Percentiles rank a stretch among this genome's conserved stretches.
These are phyloP conservation scores for Heteronetta atricapilla DNA, from an alignment of 2,113 vertebrate genomes.

Conservation along the genomic window DNA sequence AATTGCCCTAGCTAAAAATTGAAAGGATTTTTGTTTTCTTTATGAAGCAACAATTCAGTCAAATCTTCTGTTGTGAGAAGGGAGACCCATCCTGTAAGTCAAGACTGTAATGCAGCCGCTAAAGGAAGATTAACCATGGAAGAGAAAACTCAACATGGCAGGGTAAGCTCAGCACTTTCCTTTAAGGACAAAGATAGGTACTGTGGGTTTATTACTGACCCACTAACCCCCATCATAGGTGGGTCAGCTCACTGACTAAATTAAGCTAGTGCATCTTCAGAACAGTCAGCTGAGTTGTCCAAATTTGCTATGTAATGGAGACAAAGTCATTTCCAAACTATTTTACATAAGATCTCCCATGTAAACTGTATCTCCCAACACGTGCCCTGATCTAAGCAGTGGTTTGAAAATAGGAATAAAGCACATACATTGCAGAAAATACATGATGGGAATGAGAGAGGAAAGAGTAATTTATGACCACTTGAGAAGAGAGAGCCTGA, in stretches of 20 bases:
- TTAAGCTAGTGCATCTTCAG: not conserved
- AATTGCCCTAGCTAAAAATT: not conserved
- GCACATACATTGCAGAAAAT: not conserved
- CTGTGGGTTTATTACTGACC: not conserved
- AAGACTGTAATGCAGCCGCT: not conserved
- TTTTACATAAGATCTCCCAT: not conserved
- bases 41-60: not conserved
- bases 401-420: not conserved
- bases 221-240: not conserved
- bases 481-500: not conserved
- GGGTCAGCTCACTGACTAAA: not conserved
- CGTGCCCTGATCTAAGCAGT: not conserved
- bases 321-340: not conserved
- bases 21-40: constrained; percentile 6
- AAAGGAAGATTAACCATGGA: not conserved
- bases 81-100: not conserved
- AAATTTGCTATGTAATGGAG: not conserved
- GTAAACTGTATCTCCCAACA: not conserved
- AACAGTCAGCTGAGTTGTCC: not conserved
- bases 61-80: not conserved
- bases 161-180: constrained; percentile 61
- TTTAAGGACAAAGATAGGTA: not conserved
- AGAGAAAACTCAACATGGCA: constrained; percentile 18
- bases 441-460: not conserved
- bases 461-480: too few species aligned